Evolutionary conservation across 1,140 invertebrate genomes (phyloP).

Genomic region (Carposina sasakii): DNA sequence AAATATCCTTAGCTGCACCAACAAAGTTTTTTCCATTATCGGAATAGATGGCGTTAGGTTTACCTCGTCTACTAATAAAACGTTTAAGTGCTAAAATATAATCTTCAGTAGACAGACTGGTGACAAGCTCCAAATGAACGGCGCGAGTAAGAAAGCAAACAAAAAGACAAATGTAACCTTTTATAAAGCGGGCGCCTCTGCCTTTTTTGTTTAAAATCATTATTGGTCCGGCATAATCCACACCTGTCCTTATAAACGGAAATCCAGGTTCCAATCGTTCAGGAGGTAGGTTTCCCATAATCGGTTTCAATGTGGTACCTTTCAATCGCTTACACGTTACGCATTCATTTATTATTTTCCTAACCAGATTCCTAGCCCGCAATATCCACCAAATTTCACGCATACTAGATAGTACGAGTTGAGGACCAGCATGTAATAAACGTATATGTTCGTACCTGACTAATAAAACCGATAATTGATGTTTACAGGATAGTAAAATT

Average conservation of each 20-base stretch:
- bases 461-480: neutral
- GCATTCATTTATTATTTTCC: neutral
- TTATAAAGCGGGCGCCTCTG: constrained; percentile 12
- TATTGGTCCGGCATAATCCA: constrained; percentile 30
- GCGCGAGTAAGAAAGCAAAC: constrained; percentile 6
- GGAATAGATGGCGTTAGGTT: constrained; percentile 14
- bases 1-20: neutral
- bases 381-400: neutral
- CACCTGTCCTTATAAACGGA: constrained; percentile 22
- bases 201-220: constrained; percentile 8
- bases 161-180: constrained; percentile 17
- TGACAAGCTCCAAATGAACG: constrained; percentile 9
- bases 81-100: constrained; percentile 18
- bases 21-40: constrained; percentile 21
- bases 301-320: neutral
- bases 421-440: neutral
- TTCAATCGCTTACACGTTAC: neutral
- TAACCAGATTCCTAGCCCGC: neutral
- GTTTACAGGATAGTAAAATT: neutral
- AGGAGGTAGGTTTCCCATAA: neutral
- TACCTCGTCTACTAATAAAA: constrained; percentile 19
- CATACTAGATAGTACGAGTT: neutral
- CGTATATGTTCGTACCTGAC: neutral
- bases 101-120: constrained; percentile 10
- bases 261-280: constrained; percentile 23